A percentile compares a stretch with the other conserved stretches of the same genome.
Conservation (phyloP, 2,888 invertebrate species). For the Hydrotaea cyrtoneurina region DNA sequence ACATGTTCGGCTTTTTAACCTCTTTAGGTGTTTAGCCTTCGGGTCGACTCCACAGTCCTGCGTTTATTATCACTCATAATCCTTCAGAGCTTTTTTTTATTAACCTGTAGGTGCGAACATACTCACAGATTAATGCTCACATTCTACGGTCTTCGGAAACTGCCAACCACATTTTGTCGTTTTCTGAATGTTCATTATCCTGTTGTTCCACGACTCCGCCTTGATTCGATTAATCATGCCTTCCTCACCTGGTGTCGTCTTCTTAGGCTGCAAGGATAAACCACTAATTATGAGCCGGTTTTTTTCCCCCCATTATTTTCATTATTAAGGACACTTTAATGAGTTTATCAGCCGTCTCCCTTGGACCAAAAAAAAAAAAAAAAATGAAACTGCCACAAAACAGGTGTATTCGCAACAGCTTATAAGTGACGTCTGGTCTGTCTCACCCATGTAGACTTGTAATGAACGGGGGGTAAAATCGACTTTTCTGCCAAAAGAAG, state of each 20-base stretch:
- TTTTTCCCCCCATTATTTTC: no score
- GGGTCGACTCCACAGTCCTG: no score
- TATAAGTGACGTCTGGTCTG: no score
- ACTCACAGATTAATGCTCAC: no score
- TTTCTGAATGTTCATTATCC: no score
- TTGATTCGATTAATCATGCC: slow-evolving; percentile 29
- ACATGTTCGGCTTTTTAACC: no score
- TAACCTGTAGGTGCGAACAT: no score
- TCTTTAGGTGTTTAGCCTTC: no score
- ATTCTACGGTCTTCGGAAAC: no score
- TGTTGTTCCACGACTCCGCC: background rate
- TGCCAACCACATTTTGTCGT: no score
- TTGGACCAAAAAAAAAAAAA: background rate
- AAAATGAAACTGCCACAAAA: background rate
- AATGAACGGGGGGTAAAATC: background rate
- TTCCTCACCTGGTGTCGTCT: slow-evolving; percentile 44
- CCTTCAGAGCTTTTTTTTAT: no score
- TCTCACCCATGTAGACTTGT: background rate
- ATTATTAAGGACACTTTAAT: slow-evolving; percentile 43
- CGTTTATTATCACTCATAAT: no score
- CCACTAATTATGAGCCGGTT: slow-evolving; percentile 41
- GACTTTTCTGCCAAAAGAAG: background rate
- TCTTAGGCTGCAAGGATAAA: background rate
- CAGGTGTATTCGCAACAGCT: background rate
- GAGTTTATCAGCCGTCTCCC: background rate